Conservation (phyloP, 2,113 vertebrate species). For the Planiliza haematocheilus region DNA sequence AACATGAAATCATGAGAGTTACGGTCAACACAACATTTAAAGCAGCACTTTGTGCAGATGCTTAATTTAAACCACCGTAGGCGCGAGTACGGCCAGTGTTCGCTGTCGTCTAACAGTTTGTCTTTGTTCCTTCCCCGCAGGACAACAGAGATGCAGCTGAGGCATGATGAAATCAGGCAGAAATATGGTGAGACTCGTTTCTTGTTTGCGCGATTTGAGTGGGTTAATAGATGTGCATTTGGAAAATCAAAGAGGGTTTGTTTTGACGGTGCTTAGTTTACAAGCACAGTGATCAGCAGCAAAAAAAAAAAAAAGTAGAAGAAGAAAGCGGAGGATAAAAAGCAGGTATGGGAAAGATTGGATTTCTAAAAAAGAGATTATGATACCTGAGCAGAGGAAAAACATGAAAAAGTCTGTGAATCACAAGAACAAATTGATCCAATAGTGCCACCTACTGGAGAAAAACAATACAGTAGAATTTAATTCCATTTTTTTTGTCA, state of each 20-base stretch:
- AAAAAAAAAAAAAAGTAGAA: background rate
- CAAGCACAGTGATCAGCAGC: background rate
- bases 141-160: slow-evolving; percentile 91
- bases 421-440: background rate
- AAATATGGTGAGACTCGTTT: slow-evolving; percentile 90
- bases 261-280: background rate
- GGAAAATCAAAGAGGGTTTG: background rate
- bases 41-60: background rate
- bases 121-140: slow-evolving; percentile 74
- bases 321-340: background rate
- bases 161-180: slow-evolving; percentile 94
- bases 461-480: background rate
- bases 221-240: slow-evolving; percentile 16
- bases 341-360: background rate
- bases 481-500: background rate
- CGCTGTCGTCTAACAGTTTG: slow-evolving; percentile 28
- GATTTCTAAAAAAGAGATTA: background rate
- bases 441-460: slow-evolving; percentile 59
- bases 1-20: background rate
- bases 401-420: background rate
- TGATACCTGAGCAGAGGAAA: slow-evolving; percentile 5
- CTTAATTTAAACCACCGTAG: background rate
- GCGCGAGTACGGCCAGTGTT: background rate
- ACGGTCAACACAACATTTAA: background rate
- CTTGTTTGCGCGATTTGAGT: slow-evolving; percentile 8